Evolutionary conservation across 2,113 vertebrate species (phyloP).

Genomic region (Condylura cristata): DNA sequence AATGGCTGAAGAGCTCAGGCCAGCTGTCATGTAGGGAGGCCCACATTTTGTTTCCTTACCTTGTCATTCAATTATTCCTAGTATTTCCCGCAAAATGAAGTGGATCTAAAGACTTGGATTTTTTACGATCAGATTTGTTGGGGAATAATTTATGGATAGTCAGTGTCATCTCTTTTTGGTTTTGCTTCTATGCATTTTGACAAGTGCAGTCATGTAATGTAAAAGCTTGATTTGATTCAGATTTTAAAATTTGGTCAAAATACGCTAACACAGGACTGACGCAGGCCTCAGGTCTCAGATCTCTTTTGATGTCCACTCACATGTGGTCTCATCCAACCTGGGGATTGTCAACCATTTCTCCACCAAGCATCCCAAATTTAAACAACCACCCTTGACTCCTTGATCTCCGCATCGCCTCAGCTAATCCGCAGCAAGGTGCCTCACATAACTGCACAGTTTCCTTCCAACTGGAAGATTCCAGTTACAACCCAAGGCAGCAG

Average conservation of each 20-base stretch:
- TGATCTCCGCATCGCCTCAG: neutral
- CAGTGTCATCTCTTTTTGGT: neutral
- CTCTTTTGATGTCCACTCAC: too few relatives aligned
- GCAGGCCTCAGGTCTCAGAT: too few relatives aligned
- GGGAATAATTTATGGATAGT: neutral
- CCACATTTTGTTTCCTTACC: neutral
- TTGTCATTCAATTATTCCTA: neutral
- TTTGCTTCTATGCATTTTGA: constrained; percentile 7
- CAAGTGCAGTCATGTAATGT: constrained; percentile 23
- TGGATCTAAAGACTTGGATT: neutral
- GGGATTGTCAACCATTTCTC: neutral
- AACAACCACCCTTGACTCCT: neutral
- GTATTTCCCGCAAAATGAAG: constrained; percentile 5
- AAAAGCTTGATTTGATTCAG: constrained; percentile 27
- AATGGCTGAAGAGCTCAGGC: constrained; percentile 4
- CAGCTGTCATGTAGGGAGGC: neutral
- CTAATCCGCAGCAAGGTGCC: neutral
- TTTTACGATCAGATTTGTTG: neutral
- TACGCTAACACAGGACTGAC: neutral
- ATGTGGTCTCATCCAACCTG: neutral
- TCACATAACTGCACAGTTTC: neutral
- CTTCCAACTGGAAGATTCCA: neutral
- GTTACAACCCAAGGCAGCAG: neutral
- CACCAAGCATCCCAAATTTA: neutral
- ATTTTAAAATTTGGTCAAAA: constrained; percentile 13